Conservation (phyloP, 2,797 vertebrate species). For the Pantherophis vulpinus region DNA sequence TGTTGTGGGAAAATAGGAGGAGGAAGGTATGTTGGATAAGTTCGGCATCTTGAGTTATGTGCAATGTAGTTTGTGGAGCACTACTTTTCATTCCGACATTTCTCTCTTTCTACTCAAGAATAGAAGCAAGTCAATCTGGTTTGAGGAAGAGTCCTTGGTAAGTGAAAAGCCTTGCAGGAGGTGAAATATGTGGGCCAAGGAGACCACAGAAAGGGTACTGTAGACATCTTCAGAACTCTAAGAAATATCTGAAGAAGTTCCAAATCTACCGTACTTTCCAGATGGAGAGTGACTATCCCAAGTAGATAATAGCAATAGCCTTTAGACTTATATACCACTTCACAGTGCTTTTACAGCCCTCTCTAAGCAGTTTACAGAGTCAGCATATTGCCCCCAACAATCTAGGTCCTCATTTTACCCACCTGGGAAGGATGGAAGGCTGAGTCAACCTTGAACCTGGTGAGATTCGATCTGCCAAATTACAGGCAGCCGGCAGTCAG, state of each 20-base stretch:
- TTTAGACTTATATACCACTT: too few species aligned
- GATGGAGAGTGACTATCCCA: background rate
- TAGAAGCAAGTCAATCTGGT: background rate
- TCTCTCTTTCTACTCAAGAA: background rate
- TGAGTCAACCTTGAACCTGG: too few species aligned
- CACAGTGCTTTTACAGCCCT: too few species aligned
- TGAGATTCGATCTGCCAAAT: too few species aligned
- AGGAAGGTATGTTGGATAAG: background rate
- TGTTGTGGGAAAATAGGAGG: background rate
- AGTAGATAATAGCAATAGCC: background rate
- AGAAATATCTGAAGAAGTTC: background rate
- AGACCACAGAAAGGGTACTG: background rate
- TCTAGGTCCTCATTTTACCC: too few species aligned
- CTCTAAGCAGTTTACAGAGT: too few species aligned
- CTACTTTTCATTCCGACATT: background rate
- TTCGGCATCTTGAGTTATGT: background rate
- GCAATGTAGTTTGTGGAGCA: background rate
- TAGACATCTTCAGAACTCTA: background rate
- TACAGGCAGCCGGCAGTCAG: too few species aligned
- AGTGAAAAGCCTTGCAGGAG: background rate
- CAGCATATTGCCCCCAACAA: too few species aligned
- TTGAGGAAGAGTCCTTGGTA: background rate
- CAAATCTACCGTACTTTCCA: background rate
- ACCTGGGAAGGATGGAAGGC: too few species aligned
- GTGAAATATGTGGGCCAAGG: background rate